A percentile compares a stretch with the other conserved stretches of the same genome.
These are phyloP conservation scores for Sebastes trivittatus DNA, from an alignment of 2,797 vertebrate species.

Conservation along the genomic window DNA sequence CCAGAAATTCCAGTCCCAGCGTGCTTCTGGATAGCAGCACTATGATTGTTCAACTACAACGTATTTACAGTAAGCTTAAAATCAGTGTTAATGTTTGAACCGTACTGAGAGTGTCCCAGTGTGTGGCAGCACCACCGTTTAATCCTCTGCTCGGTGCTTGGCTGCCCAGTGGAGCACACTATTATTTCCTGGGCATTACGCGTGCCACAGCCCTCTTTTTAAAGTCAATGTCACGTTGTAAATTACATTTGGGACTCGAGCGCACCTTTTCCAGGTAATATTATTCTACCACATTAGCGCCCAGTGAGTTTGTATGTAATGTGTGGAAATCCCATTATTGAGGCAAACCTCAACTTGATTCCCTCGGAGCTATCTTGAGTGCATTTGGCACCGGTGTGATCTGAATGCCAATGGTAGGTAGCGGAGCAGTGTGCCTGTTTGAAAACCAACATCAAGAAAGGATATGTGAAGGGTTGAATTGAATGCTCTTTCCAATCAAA, in stretches of 20 bases:
- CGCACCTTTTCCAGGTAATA: conserved; percentile 53
- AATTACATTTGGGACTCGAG: conserved; percentile 70
- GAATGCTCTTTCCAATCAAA: conserved; percentile 11
- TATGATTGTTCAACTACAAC: conserved; percentile 11
- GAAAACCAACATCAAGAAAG: conserved; percentile 22
- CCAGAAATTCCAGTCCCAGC: conserved; percentile 44
- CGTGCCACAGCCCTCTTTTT: conserved; percentile 39
- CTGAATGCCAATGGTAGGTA: conserved; percentile 56
- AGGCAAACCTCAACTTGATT: conserved; percentile 52
- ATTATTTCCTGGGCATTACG: conserved; percentile 63
- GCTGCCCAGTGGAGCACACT: conserved; percentile 48
- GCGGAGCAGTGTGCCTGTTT: conserved; percentile 8
- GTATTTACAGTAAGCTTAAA: conserved; percentile 46
- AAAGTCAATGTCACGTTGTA: conserved; percentile 60
- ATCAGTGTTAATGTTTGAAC: conserved; percentile 23
- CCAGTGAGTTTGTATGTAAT: conserved; percentile 56
- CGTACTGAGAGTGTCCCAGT: conserved; percentile 1
- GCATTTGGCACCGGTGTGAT: conserved; percentile 51
- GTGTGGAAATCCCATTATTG: conserved; percentile 70
- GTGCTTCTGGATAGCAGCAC: conserved; percentile 17
- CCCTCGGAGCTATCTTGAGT: conserved; percentile 37
- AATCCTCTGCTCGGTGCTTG: conserved; percentile 40
- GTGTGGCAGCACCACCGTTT: conserved; percentile 35
- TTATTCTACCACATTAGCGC: conserved; percentile 61
- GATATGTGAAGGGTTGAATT: conserved; percentile 3